phyloP scores from a whole-genome alignment of 1,140 invertebrate species.

The Antheraea pernyi region DNA sequence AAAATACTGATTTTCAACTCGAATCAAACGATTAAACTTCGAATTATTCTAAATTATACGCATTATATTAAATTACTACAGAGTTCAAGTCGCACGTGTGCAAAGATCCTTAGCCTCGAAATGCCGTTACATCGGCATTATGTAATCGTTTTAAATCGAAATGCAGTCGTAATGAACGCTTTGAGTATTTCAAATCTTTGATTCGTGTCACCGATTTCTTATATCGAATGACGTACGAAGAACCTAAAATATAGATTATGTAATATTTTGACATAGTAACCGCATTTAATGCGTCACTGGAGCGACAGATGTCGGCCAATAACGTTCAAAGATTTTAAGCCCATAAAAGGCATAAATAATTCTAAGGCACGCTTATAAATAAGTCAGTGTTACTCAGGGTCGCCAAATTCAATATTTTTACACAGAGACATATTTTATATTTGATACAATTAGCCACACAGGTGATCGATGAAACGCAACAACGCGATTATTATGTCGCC shows the following conservation, averaged over 20 bases:
- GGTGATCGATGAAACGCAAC: background rate
- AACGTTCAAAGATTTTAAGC: too few relatives aligned
- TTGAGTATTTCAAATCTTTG: conserved; percentile 31
- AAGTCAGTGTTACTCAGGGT: too few relatives aligned
- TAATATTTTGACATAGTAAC: background rate
- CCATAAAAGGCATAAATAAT: too few relatives aligned
- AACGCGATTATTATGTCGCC: background rate
- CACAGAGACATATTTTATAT: too few relatives aligned
- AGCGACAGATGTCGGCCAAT: too few relatives aligned
- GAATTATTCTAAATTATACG: too few relatives aligned
- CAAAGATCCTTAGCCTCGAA: conserved; percentile 15
- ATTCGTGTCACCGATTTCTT: conserved; percentile 8
- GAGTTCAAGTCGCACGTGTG: background rate
- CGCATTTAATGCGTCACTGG: background rate
- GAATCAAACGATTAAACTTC: too few relatives aligned
- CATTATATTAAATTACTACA: background rate
- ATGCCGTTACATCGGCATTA: conserved; percentile 3
- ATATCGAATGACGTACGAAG: background rate
- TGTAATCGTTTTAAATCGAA: conserved; percentile 11
- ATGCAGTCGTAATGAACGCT: background rate
- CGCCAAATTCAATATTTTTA: too few relatives aligned
- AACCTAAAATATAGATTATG: background rate
- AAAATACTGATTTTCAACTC: too few relatives aligned
- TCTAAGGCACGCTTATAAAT: too few relatives aligned
- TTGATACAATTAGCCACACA: too few relatives aligned